These are phyloP conservation scores for Neoniphon sammara DNA, from an alignment of 2,797 vertebrate species.

Conservation along the genomic window DNA sequence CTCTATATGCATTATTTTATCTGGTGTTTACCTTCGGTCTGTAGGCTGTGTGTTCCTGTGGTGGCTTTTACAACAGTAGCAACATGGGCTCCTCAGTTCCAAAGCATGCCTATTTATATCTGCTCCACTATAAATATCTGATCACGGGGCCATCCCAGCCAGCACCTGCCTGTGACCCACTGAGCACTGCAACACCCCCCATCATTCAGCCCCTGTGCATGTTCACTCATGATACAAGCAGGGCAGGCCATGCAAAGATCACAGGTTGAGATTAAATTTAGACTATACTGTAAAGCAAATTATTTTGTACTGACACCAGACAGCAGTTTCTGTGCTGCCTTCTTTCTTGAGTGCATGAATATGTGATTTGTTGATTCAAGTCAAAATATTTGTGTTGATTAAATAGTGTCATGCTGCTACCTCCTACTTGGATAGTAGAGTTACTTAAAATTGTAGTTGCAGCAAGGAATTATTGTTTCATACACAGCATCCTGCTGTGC, in stretches of 20 bases:
- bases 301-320: too few species aligned
- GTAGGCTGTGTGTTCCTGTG: constrained; percentile 54
- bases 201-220: constrained; percentile 26
- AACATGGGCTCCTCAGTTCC: constrained; percentile 56
- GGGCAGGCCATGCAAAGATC: not conserved
- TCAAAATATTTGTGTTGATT: not conserved
- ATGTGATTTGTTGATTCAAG: too few species aligned
- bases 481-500: too few species aligned
- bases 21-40: constrained; percentile 78
- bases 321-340: too few species aligned
- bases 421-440: too few species aligned
- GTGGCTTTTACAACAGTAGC: constrained; percentile 61
- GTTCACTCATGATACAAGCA: not conserved
- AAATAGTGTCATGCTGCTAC: too few species aligned
- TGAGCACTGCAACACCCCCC: constrained; percentile 48
- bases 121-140: constrained; percentile 75
- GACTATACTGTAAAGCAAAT: too few species aligned
- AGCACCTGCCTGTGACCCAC: constrained; percentile 71
- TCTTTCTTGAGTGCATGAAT: too few species aligned
- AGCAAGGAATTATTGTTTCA: too few species aligned
- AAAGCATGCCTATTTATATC: constrained; percentile 79
- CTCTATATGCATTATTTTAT: constrained; percentile 5
- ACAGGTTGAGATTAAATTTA: not conserved
- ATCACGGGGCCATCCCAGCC: constrained; percentile 68
- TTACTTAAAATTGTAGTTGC: too few species aligned